These are phyloP conservation scores for Montipora capitata DNA, from an alignment of 92 coral and sea anemone genomes.

Conservation along the genomic window DNA sequence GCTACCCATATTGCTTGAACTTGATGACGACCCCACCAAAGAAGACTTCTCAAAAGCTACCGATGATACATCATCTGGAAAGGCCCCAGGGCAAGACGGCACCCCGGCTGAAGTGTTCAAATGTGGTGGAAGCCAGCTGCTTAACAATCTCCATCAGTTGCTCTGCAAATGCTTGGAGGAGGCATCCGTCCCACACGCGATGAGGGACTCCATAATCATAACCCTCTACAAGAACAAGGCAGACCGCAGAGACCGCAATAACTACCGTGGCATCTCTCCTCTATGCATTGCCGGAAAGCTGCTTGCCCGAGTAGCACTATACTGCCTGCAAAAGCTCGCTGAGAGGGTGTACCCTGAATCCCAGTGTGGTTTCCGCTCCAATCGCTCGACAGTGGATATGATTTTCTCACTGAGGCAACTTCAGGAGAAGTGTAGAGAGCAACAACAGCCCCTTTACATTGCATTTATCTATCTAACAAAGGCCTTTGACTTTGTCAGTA, in stretches of 20 bases:
- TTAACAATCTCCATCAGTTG: conserved; percentile 8
- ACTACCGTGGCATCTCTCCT: conserved; percentile 57
- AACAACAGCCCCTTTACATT: conserved; percentile 28
- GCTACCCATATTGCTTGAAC: conserved; percentile 9
- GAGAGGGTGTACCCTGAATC: conserved; percentile 47
- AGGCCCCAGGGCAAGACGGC: conserved; percentile 64
- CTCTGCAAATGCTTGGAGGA: conserved; percentile 4
- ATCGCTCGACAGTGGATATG: conserved; percentile 33
- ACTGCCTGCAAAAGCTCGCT: too few species aligned
- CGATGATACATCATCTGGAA: conserved; percentile 12
- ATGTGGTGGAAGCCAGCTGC: conserved; percentile 9
- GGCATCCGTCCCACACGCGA: conserved; percentile 51
- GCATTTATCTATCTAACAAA: conserved; percentile 63
- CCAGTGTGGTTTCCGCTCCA: conserved; percentile 49
- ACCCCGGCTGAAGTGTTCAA: conserved; percentile 60
- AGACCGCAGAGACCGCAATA: conserved; percentile 25
- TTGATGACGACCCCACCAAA: conserved; percentile 26
- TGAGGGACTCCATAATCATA: conserved; percentile 60
- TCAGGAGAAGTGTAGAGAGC: conserved; percentile 68
- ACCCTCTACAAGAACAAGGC: conserved; percentile 77
- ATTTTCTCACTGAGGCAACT: conserved; percentile 48
- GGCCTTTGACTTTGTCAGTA: conserved; percentile 56
- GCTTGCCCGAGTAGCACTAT: too few species aligned
- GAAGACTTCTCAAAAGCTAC: conserved; percentile 1
- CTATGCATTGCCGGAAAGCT: conserved; percentile 52